Base-by-base conservation (phyloP, 1,140 invertebrate genomes). In the Apis florea region DNA sequence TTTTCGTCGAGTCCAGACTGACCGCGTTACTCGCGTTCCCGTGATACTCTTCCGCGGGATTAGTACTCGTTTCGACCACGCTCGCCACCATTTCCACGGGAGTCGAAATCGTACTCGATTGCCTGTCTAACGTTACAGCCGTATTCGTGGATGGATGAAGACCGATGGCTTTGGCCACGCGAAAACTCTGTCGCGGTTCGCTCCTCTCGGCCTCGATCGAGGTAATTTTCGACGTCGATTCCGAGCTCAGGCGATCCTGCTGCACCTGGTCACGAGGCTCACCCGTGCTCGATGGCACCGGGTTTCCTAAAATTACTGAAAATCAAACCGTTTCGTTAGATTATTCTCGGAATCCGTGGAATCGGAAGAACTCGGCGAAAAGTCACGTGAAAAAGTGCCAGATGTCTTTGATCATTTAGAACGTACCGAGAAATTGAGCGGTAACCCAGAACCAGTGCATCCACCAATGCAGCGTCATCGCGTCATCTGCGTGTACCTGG, bases 391-490 rank as follows among this genome's bases (percentile, higher is more conserved):
- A 76, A 59, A 69, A 61, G 54, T 51, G 3, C 4, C 53, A 24
- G 11, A 24, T 49, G 79, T 61, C 64, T 53, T 69, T 61, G 47
- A 82, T 53, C 47, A 61, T 71, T 64, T 49, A 72, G 63, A 82
- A 93, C 92, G 94, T 89, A 94, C 94, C 90, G 83, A 90, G 90
- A 83, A 94, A 88, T 85, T 92, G 90, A 83, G 90, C 90, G 88
- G 95, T 96, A 94, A 96, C 95, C 95, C 95, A 96, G 91, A 96
- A 96, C 95, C 95, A 96, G 91, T 96, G 95, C 93, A 95, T 96
- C 95, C 95, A 96, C 95, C 95, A 95, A 92, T 96, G 95, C 84
- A 95, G 94, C 93, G 95, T 96, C 95, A 96, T 96, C 94, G 94
- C 94, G 93, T 92, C 92, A 94, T 94, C 80, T 87, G 90, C 70